A percentile compares a stretch with the other conserved stretches of the same genome.
Conservation (phyloP, 2,888 invertebrate genomes). For the Sepiola atlantica region DNA sequence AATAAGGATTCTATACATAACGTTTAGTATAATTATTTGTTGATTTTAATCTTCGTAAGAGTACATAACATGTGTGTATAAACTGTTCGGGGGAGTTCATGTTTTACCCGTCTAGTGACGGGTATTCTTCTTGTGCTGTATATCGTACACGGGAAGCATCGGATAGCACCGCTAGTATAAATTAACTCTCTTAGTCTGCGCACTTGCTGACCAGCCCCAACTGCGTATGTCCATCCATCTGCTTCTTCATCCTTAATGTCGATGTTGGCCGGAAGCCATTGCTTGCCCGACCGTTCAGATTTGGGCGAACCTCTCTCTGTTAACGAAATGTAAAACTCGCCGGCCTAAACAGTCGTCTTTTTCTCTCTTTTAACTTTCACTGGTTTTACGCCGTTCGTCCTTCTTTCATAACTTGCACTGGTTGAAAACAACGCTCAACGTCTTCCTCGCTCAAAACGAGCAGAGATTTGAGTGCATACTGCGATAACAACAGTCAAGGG, state of each 20-base stretch:
- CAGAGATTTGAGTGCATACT: background rate
- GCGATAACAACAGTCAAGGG: constrained; percentile 19
- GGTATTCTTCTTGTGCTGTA: background rate
- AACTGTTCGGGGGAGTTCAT: no score
- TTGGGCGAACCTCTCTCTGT: background rate
- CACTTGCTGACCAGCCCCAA: background rate
- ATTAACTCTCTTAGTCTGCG: background rate
- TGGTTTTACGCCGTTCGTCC: background rate
- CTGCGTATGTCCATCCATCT: background rate
- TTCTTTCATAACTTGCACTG: background rate
- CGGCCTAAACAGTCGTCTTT: background rate
- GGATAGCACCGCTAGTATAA: background rate
- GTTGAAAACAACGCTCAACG: background rate
- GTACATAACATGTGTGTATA: no score
- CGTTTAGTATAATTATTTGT: no score
- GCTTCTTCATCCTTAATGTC: background rate
- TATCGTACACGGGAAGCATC: background rate
- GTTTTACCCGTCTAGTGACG: background rate
- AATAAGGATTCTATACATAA: no score
- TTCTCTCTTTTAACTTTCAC: background rate
- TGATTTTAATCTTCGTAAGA: no score
- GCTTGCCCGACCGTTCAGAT: background rate
- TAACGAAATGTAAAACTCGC: constrained; percentile 18
- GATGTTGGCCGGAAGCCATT: background rate
- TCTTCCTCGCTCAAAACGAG: background rate